A percentile compares a stretch with the other conserved stretches of the same genome.
Conservation (phyloP, 1,140 invertebrate species). For the Drosophila kepulauana region DNA sequence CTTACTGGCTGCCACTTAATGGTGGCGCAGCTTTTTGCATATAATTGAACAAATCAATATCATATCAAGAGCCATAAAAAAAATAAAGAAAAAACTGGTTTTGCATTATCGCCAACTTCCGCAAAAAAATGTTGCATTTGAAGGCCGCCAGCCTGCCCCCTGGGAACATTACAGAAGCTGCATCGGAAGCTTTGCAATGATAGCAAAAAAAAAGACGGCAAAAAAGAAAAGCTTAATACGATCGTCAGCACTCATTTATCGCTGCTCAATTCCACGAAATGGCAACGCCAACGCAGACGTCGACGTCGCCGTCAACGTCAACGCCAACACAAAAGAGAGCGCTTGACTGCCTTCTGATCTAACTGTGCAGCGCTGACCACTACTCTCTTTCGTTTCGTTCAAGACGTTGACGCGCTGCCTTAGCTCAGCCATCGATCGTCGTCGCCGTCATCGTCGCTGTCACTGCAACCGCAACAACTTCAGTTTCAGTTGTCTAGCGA, state of each 20-base stretch:
- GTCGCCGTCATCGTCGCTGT: constrained; percentile 17
- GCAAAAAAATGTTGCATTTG: constrained; percentile 23
- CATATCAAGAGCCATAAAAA: constrained; percentile 9
- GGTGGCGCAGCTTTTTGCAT: not conserved
- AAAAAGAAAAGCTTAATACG: constrained; percentile 31
- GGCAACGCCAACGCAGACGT: constrained; percentile 7
- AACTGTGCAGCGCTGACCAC: constrained; percentile 73
- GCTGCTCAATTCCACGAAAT: constrained; percentile 35
- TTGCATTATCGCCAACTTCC: constrained; percentile 41
- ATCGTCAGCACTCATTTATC: constrained; percentile 36
- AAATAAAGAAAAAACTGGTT: constrained; percentile 11
- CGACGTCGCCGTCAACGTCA: constrained; percentile 3
- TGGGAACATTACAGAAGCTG: not conserved
- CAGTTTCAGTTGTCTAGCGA: constrained; percentile 62
- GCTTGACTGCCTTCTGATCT: constrained; percentile 13
- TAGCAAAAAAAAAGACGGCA: constrained; percentile 27
- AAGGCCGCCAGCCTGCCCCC: constrained; percentile 37
- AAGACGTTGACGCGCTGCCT: constrained; percentile 37
- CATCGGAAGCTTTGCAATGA: constrained; percentile 16
- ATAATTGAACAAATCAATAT: constrained; percentile 1
- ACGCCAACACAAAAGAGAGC: constrained; percentile 32
- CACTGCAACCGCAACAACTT: constrained; percentile 61
- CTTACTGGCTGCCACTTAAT: not conserved
- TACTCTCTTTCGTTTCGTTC: constrained; percentile 41
- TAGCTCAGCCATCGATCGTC: not conserved